phyloP scores from a whole-genome alignment of 1,140 invertebrate genomes.

The Atta texana region DNA sequence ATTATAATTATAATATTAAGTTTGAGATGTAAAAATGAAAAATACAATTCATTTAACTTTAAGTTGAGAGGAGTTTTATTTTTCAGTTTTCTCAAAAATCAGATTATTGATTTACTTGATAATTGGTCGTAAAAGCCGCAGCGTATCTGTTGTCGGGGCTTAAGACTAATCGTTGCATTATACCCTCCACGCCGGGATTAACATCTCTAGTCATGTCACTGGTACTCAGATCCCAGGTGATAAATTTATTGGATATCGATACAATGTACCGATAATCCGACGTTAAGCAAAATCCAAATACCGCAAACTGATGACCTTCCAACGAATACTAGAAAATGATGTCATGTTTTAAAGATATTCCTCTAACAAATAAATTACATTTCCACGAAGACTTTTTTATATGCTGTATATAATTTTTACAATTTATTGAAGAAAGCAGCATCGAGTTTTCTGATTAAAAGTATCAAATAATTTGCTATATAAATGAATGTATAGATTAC shows the following conservation, averaged over 20 bases:
- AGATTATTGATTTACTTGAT: slow-evolving; percentile 89
- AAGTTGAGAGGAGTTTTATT: background rate
- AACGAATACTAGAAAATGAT: slow-evolving; percentile 93
- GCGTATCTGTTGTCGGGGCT: slow-evolving; percentile 98
- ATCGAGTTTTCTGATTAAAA: background rate
- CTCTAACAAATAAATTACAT: background rate
- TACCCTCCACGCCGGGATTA: slow-evolving; percentile 96
- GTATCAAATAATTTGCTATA: background rate
- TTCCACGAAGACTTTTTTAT: background rate
- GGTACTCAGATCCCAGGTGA: slow-evolving; percentile 98
- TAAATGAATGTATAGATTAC: slow-evolving; percentile 83
- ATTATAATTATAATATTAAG: background rate
- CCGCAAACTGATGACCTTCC: slow-evolving; percentile 99
- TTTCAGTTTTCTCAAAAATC: background rate
- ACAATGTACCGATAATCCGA: slow-evolving; percentile 97
- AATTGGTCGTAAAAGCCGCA: slow-evolving; percentile 98
- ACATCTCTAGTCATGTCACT: slow-evolving; percentile 96
- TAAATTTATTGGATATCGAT: slow-evolving; percentile 98
- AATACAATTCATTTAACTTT: slow-evolving; percentile 4
- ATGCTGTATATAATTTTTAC: slow-evolving; percentile 7
- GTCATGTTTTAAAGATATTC: slow-evolving; percentile 10
- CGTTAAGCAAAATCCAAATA: slow-evolving; percentile 97
- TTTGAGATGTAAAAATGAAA: background rate
- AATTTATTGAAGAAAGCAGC: background rate
- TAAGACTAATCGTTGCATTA: slow-evolving; percentile 97